Conservation (phyloP, 2,113 vertebrate genomes). For the Sinocyclocheilus rhinocerous region DNA sequence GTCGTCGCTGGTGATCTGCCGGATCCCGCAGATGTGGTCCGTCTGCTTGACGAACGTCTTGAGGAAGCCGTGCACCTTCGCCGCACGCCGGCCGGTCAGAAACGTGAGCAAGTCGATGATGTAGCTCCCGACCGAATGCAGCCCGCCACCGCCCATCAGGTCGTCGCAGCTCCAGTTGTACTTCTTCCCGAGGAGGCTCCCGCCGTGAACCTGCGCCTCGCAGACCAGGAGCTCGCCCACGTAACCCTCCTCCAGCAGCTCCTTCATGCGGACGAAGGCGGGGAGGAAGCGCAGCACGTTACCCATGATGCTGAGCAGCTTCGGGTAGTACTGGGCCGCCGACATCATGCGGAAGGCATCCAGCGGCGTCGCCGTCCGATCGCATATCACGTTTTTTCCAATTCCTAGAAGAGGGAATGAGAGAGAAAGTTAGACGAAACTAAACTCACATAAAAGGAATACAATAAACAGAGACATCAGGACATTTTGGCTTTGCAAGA, state of each 20-base stretch:
- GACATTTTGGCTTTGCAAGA: background rate
- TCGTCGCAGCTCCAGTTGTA: constrained; percentile 99
- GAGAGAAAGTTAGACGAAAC: background rate
- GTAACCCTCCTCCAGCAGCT: constrained; percentile 93
- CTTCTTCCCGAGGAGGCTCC: constrained; percentile 94
- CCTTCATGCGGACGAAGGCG: constrained; percentile 94
- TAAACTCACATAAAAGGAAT: background rate
- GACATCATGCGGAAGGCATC: constrained; percentile 99
- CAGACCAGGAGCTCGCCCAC: constrained; percentile 93
- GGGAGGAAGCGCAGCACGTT: constrained; percentile 96
- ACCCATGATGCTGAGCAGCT: constrained; percentile 98
- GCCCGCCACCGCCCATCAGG: constrained; percentile 94
- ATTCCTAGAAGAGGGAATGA: constrained; percentile 78
- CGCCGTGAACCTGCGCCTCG: constrained; percentile 94
- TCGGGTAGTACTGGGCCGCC: constrained; percentile 96
- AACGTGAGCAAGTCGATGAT: constrained; percentile 97
- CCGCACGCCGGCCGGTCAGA: constrained; percentile 89
- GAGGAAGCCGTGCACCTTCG: constrained; percentile 93
- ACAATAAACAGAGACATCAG: background rate
- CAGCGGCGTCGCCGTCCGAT: constrained; percentile 92
- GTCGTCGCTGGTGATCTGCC: constrained; percentile 98
- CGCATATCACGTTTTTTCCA: constrained; percentile 97
- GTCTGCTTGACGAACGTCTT: constrained; percentile 99
- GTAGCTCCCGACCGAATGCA: constrained; percentile 97
- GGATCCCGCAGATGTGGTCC: constrained; percentile 93